Evolutionary conservation across 2,888 invertebrate species (phyloP).

Genomic region (Heliconius aoede): DNA sequence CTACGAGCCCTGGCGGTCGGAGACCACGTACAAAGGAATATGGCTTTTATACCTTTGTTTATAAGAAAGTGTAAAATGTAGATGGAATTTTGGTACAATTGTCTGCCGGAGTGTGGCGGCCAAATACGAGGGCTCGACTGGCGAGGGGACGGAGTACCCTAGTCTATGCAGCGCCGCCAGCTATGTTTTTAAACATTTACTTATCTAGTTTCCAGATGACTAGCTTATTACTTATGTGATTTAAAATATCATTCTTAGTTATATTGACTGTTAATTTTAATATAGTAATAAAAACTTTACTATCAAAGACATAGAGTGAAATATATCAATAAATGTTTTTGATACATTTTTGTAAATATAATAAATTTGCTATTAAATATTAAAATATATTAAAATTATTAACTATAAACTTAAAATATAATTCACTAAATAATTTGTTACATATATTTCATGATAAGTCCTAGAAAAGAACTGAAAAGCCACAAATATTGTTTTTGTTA

Average conservation of each 20-base stretch:
- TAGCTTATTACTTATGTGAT: conserved; percentile 46
- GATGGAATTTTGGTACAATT: conserved; percentile 56
- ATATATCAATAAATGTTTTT: background rate
- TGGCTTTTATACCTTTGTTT: conserved; percentile 55
- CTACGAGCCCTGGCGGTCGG: conserved; percentile 52
- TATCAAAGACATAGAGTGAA: fast-evolving
- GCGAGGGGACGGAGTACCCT: conserved; percentile 70
- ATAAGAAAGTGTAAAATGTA: conserved; percentile 54
- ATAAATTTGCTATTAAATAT: no score
- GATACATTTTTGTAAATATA: no score
- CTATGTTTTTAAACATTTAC: conserved; percentile 62
- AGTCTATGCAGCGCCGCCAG: conserved; percentile 65
- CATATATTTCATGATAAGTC: background rate
- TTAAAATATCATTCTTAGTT: conserved; percentile 12
- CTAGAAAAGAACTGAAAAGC: background rate
- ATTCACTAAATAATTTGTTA: no score
- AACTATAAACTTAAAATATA: no score
- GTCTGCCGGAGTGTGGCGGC: conserved; percentile 72
- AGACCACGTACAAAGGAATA: conserved; percentile 51
- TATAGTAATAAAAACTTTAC: background rate
- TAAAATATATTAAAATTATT: no score
- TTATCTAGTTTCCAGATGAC: conserved; percentile 66
- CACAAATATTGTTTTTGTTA: background rate
- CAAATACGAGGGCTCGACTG: conserved; percentile 66
- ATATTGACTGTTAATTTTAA: background rate